These are phyloP conservation scores for Drosophila gaucha DNA, from an alignment of 2,888 invertebrate genomes.

Conservation along the genomic window DNA sequence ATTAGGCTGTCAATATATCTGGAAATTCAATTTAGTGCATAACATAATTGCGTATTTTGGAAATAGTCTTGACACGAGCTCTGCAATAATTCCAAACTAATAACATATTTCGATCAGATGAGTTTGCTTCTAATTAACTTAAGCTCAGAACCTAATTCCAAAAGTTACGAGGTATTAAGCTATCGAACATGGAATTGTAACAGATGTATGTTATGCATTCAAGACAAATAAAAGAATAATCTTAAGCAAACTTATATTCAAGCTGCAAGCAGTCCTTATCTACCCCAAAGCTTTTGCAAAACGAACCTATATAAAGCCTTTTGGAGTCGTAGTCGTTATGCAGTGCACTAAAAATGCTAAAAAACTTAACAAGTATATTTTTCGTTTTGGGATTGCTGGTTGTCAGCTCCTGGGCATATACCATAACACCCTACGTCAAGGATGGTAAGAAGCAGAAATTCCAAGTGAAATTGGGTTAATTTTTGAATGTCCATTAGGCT, in stretches of 20 bases:
- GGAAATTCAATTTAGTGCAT: conserved; percentile 9
- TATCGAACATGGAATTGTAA: background rate
- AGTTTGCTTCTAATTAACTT: background rate
- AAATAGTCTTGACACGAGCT: conserved; percentile 1
- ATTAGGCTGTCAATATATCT: conserved; percentile 30
- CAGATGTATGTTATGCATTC: background rate
- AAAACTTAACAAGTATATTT: background rate
- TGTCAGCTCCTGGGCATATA: background rate
- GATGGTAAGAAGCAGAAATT: background rate
- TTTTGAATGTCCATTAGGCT: background rate
- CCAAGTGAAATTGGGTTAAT: background rate
- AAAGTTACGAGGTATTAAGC: background rate
- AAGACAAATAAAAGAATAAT: too few species aligned
- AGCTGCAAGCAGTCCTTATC: background rate
- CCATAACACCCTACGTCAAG: background rate
- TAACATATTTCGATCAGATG: background rate
- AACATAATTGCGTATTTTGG: background rate
- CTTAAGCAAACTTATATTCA: background rate
- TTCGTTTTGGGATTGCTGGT: background rate
- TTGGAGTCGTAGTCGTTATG: too few species aligned
- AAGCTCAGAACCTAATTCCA: background rate
- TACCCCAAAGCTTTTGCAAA: background rate
- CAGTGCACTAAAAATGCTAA: background rate
- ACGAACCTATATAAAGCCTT: background rate
- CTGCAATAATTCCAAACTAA: conserved; percentile 1